Conservation (phyloP, 1,140 invertebrate species). For the Acromyrmex charruanus region DNA sequence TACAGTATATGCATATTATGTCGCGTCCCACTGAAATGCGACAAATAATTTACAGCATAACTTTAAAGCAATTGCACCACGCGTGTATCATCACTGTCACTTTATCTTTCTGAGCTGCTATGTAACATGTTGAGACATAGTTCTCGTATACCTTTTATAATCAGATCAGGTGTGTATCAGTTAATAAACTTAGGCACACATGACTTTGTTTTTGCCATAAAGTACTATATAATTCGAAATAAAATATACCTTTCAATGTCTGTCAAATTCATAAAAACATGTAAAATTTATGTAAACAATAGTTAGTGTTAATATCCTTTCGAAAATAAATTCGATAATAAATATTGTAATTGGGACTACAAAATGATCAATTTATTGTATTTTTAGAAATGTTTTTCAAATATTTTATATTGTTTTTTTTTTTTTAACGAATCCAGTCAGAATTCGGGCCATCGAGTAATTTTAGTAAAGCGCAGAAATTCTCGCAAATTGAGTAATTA, state of each 20-base stretch:
- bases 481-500: conserved; percentile 45
- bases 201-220: neutral
- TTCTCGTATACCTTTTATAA: conserved; percentile 1
- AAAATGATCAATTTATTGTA: conserved; percentile 11
- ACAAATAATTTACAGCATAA: conserved; percentile 7
- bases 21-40: neutral
- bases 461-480: neutral
- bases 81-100: neutral
- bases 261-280: neutral
- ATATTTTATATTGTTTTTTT: neutral
- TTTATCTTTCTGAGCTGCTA: neutral
- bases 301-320: conserved; percentile 4
- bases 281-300: conserved; percentile 18
- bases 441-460: conserved; percentile 2
- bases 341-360: neutral
- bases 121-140: neutral
- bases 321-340: neutral
- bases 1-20: neutral
- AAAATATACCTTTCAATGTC: neutral
- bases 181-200: conserved; percentile 1
- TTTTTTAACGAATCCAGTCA: neutral
- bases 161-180: neutral
- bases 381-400: neutral
- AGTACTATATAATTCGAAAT: neutral
- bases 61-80: conserved; percentile 27